Evolutionary conservation across 2,888 invertebrate genomes (phyloP), one percentile per base, ranked within the genome.

Genomic region (Fissipunctia ypsillon): DNA sequence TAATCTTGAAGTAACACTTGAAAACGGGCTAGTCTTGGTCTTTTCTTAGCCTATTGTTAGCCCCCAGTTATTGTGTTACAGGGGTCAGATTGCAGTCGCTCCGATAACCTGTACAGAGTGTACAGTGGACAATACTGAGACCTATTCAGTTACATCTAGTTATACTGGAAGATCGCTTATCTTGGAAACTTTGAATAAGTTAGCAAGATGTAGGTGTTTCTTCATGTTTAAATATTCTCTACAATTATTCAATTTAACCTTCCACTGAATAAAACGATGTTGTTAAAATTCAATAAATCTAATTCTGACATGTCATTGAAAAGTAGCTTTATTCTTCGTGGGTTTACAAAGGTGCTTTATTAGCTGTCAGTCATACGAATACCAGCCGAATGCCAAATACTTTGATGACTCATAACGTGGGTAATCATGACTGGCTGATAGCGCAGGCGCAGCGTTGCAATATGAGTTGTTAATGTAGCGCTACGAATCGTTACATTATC

Each of bases 361-460:
- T 70, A 57, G 10, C 65, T 79, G 83, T 79, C 83, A 75, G 70
- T 66, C 71, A 70, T 56, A 4, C 25, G 60, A 43, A 68, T 78
- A 52, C 31, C 10, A 16, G 28, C 5, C 56, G 50, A 78, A 66
- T 70, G 66, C 35, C 67, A 48, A 57, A 81, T 68, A 71, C 31
- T 60, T 22, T 70, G 78, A 68, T 81, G 83, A 81, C 65, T 81
- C 83, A 82, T 69, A 70, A 10, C 57, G 52, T 52, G 9, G 12
- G 67, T 61, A 52, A 69, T 35, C 59, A 70, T 81, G 63, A 74
- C 67, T 54, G 35, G 69, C 56, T 22, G 38, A 59, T 22, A 35
- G 64, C 28, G 67, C 52, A 25, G 57, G 50, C 41, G 48, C 19
- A 70, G 35, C 69, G 63, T 41, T 78, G 59, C 50, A 69, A 41